A percentile compares a stretch with the other conserved stretches of the same genome.
phyloP scores from a whole-genome alignment of 2,888 invertebrate genomes.

The Nomada ferruginata region DNA sequence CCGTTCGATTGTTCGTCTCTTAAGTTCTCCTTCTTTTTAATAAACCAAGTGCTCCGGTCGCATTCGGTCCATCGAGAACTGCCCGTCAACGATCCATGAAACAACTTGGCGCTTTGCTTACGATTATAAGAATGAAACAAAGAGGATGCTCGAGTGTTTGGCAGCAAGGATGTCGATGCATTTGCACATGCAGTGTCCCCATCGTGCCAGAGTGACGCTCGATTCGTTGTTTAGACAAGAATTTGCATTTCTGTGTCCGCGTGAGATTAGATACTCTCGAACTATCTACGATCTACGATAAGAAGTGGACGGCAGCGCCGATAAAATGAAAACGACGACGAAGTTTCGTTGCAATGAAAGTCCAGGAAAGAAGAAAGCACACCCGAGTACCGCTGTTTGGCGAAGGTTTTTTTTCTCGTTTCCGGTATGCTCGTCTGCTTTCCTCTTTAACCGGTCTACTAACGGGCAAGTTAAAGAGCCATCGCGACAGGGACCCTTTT shows the following conservation, averaged over 20 bases:
- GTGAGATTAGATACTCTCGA: not conserved
- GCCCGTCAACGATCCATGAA: conserved; percentile 53
- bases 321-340: not conserved
- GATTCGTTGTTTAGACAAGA: not conserved
- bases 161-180: conserved; percentile 5
- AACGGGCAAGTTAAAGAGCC: conserved; percentile 64
- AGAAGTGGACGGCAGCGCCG: not conserved
- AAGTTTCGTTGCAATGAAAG: not conserved
- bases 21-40: too few relatives aligned
- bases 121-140: conserved; percentile 49
- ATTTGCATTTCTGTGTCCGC: not conserved
- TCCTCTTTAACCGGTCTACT: conserved; percentile 15
- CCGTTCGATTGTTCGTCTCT: too few relatives aligned
- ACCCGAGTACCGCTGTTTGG: too few relatives aligned
- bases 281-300: not conserved
- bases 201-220: conserved; percentile 9
- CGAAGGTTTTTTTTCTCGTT: not conserved
- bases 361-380: too few relatives aligned
- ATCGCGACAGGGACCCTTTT: conserved; percentile 54
- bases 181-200: not conserved
- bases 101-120: conserved; percentile 55
- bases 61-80: not conserved
- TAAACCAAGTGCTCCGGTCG: too few relatives aligned
- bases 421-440: not conserved
- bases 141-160: conserved; percentile 20